Evolutionary conservation across 2,797 vertebrate genomes (phyloP).

Genomic region (Tiaroga cobitis): DNA sequence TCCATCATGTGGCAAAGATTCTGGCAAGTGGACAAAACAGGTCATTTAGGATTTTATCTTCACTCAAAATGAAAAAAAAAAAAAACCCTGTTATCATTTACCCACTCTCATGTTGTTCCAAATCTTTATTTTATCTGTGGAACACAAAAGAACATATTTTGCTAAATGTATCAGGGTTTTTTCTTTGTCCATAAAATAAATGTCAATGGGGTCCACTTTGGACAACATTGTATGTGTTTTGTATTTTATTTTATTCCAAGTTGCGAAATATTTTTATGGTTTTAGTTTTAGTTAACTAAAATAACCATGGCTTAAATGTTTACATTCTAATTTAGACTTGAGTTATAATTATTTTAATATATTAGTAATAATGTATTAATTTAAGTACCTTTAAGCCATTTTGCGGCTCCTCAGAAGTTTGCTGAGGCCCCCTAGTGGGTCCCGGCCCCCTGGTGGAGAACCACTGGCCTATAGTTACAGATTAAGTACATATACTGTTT

Average conservation of each 20-base stretch:
- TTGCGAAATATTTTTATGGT: background rate
- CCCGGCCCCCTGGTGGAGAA: background rate
- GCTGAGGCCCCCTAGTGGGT: background rate
- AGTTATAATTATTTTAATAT: background rate
- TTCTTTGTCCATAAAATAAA: background rate
- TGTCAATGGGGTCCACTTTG: background rate
- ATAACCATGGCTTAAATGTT: background rate
- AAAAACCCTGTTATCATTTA: background rate
- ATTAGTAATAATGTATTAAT: background rate
- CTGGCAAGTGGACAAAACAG: background rate
- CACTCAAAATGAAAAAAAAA: background rate
- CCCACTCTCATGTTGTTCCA: background rate
- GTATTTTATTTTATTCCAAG: background rate
- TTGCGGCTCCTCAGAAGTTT: background rate
- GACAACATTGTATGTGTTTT: background rate
- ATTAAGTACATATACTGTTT: background rate
- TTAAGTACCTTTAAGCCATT: background rate
- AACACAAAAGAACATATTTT: background rate
- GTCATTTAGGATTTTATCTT: background rate
- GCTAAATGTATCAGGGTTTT: background rate
- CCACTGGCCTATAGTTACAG: background rate
- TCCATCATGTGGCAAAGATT: constrained; percentile 40
- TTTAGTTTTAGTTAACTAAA: background rate
- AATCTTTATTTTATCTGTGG: background rate
- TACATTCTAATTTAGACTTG: background rate